phyloP scores from a whole-genome alignment of 92 coral and sea anemone genomes.

The Umimayanthus chanpuru region DNA sequence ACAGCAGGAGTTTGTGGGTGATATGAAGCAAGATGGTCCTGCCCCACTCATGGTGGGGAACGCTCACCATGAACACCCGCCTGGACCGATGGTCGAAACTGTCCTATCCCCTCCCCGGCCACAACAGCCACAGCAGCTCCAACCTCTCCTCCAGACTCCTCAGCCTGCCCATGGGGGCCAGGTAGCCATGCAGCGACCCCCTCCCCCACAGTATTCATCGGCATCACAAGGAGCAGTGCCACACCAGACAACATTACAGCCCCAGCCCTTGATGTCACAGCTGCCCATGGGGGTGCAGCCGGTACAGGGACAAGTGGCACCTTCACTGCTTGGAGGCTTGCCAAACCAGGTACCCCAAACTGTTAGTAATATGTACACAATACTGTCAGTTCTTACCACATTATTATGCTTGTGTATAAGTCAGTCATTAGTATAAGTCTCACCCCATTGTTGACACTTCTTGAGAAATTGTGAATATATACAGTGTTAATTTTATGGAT shows the following conservation, averaged over 20 bases:
- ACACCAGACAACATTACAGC: constrained; percentile 37
- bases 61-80: constrained; percentile 20
- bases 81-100: constrained; percentile 38
- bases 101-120: constrained; percentile 37
- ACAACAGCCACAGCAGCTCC: constrained; percentile 33
- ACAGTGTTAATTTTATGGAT: too few species aligned
- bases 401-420: too few species aligned
- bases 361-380: not conserved
- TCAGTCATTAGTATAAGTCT: too few species aligned
- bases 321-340: constrained; percentile 1
- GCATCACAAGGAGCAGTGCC: constrained; percentile 7
- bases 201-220: constrained; percentile 23
- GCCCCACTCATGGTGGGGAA: constrained; percentile 6
- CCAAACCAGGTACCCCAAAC: constrained; percentile 32
- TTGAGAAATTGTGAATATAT: too few species aligned
- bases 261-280: constrained; percentile 55
- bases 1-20: not conserved
- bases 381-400: too few species aligned
- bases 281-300: constrained; percentile 22
- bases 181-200: constrained; percentile 21
- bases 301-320: constrained; percentile 12
- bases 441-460: too few species aligned
- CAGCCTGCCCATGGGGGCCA: constrained; percentile 37
- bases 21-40: constrained; percentile 14
- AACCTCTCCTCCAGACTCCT: constrained; percentile 29